Conservation (phyloP, 2,113 vertebrate species). For the Colossoma macropomum region DNA sequence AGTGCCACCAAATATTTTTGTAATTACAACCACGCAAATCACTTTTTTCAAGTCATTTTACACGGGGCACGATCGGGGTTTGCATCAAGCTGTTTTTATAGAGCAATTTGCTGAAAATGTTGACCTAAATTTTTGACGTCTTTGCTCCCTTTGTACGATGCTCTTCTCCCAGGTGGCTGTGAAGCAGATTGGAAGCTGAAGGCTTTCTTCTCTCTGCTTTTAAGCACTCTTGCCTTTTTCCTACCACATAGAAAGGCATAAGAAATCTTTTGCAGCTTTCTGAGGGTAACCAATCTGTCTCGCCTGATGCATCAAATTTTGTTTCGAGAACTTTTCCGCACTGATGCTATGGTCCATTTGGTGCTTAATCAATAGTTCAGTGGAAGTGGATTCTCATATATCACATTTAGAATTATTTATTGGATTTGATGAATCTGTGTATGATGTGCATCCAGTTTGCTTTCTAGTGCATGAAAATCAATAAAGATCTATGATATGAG, state of each 20-base stretch:
- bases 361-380: conserved; percentile 49
- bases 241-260: background rate
- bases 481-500: background rate
- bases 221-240: background rate
- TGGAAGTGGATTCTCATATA: conserved; percentile 11
- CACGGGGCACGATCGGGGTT: conserved; percentile 4
- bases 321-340: conserved; percentile 25
- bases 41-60: conserved; percentile 28
- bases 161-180: conserved; percentile 14
- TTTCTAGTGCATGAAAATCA: background rate
- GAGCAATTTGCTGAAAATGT: conserved; percentile 32
- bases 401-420: conserved; percentile 3
- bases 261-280: conserved; percentile 30
- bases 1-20: background rate
- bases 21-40: conserved; percentile 32
- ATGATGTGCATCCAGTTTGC: background rate
- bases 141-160: background rate
- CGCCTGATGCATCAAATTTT: conserved; percentile 26
- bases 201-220: conserved; percentile 5
- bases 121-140: conserved; percentile 43
- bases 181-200: background rate
- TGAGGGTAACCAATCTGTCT: conserved; percentile 43
- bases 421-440: background rate
- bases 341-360: conserved; percentile 43
- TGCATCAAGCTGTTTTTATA: conserved; percentile 8